These are phyloP conservation scores for Chamaea fasciata DNA, from an alignment of 2,113 vertebrate species.

Conservation along the genomic window DNA sequence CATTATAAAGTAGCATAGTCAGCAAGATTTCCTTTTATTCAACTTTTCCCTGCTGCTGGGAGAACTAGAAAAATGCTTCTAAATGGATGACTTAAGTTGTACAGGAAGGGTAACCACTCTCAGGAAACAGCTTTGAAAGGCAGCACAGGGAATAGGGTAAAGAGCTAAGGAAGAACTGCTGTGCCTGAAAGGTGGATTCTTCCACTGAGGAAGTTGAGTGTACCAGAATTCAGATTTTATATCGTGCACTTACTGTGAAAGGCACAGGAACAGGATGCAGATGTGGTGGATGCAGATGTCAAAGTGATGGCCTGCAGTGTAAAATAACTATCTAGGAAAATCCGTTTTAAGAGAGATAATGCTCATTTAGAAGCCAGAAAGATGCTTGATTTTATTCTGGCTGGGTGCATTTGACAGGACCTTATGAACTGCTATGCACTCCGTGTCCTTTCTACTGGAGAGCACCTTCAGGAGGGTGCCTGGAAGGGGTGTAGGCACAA, in stretches of 20 bases:
- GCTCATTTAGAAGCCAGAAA: not conserved
- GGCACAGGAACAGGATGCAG: not conserved
- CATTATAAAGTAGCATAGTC: not conserved
- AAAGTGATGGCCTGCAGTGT: not conserved
- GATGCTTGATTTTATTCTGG: not conserved
- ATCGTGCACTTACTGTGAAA: not conserved
- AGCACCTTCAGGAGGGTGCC: not conserved
- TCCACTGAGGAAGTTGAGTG: not conserved
- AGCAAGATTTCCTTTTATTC: not conserved
- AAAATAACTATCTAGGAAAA: not conserved
- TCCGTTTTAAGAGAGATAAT: not conserved
- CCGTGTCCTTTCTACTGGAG: rapidly evolving
- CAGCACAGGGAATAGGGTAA: not conserved
- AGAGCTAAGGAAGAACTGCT: not conserved
- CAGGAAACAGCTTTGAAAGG: not conserved
- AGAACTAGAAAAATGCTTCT: not conserved
- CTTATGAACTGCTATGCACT: not conserved
- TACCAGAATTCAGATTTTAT: not conserved
- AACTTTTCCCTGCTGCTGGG: not conserved
- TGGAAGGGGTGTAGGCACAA: not conserved
- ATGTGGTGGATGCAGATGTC: not conserved
- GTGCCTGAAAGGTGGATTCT: not conserved
- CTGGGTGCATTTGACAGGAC: not conserved
- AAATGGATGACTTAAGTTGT: not conserved
- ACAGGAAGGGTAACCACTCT: not conserved